A percentile compares a stretch with the other conserved stretches of the same genome.
Evolutionary conservation across 2,888 invertebrate species (phyloP).

Genomic region (Phorcus lineatus): DNA sequence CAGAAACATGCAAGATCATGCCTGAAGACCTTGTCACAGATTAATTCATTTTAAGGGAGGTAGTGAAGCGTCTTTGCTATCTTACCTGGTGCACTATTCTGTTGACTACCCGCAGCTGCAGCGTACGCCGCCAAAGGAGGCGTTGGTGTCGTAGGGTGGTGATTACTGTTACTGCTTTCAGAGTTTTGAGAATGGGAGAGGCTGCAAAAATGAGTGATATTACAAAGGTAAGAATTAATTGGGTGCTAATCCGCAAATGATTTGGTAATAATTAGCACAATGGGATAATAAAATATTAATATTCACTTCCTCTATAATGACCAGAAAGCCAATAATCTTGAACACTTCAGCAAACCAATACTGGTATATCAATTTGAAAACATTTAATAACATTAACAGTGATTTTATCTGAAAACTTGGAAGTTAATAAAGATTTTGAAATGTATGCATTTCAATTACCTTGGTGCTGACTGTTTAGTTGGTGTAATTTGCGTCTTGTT

Average conservation of each 20-base stretch:
- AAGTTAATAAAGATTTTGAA: not conserved
- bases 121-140: conserved; percentile 59
- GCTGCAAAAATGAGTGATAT: conserved; percentile 37
- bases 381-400: not conserved
- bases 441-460: conserved; percentile 29
- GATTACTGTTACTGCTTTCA: conserved; percentile 64
- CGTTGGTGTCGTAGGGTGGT: conserved; percentile 75
- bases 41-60: not conserved
- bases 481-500: conserved; percentile 67
- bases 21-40: too few species aligned
- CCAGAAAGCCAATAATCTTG: too few species aligned
- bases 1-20: too few species aligned
- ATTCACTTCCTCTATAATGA: too few species aligned
- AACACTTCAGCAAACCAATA: not conserved
- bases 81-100: conserved; percentile 62
- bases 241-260: too few species aligned
- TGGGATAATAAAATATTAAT: too few species aligned
- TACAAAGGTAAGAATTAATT: too few species aligned
- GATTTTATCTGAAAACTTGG: not conserved
- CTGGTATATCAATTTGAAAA: too few species aligned
- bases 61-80: not conserved
- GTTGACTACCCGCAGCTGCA: conserved; percentile 54
- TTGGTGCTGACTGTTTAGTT: conserved; percentile 60
- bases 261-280: too few species aligned
- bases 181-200: conserved; percentile 46